phyloP scores from a whole-genome alignment of 2,113 vertebrate species.

The Phalacrocorax aristotelis region DNA sequence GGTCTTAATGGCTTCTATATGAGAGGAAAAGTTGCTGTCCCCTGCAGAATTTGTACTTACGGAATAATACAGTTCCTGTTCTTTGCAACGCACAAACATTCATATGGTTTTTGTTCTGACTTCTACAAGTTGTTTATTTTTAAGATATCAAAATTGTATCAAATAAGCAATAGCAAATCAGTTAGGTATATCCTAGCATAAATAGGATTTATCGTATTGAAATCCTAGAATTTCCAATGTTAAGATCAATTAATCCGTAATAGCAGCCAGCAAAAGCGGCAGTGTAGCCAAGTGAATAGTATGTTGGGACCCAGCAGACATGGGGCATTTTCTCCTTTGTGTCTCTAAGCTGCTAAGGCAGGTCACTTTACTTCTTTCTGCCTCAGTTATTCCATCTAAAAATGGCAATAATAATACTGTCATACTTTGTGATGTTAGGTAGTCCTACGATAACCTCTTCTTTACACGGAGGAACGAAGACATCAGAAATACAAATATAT shows the following conservation, averaged over 20 bases:
- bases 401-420: neutral
- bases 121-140: neutral
- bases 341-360: neutral
- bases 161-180: neutral
- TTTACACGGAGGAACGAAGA: neutral
- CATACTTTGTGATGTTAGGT: neutral
- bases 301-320: neutral
- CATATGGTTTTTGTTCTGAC: neutral
- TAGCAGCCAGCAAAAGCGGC: neutral
- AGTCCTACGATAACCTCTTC: neutral
- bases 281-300: neutral
- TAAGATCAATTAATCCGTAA: neutral
- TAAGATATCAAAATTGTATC: neutral
- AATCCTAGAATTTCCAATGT: neutral
- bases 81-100: neutral
- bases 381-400: neutral
- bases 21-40: neutral
- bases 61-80: neutral
- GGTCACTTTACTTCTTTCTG: neutral
- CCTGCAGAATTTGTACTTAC: neutral
- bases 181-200: neutral
- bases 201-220: neutral
- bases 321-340: neutral
- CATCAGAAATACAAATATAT: conserved; percentile 10
- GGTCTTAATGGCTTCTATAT: neutral